A percentile compares a stretch with the other conserved stretches of the same genome.
These are phyloP conservation scores for Dendrolimus punctatus DNA, from an alignment of 1,140 invertebrate species.

Conservation along the genomic window DNA sequence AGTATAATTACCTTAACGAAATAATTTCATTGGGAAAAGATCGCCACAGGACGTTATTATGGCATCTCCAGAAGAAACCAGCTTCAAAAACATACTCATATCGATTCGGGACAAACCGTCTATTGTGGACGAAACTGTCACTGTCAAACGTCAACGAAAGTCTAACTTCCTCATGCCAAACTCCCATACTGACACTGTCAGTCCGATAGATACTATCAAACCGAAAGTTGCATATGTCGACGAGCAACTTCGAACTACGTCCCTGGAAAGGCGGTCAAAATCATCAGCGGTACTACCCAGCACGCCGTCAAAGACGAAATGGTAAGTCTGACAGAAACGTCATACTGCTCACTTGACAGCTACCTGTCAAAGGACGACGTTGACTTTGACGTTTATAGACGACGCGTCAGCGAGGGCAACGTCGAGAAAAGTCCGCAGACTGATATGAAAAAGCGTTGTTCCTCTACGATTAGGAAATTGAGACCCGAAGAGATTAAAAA, in stretches of 20 bases:
- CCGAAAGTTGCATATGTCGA: conserved; percentile 55
- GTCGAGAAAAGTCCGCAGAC: conserved; percentile 24
- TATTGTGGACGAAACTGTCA: conserved; percentile 49
- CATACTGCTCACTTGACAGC: conserved; percentile 45
- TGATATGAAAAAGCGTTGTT: conserved; percentile 46
- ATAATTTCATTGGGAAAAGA: conserved; percentile 45
- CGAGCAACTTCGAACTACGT: conserved; percentile 42
- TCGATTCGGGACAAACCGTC: conserved; percentile 52
- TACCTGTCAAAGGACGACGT: conserved; percentile 43
- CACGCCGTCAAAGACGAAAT: conserved; percentile 52
- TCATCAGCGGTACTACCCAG: conserved; percentile 43
- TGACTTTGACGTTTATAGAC: conserved; percentile 37
- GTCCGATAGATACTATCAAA: conserved; percentile 36
- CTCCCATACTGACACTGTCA: conserved; percentile 42
- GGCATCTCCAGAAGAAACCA: conserved; percentile 52
- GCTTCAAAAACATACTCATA: conserved; percentile 60
- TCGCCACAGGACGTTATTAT: conserved; percentile 53
- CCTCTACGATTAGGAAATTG: conserved; percentile 51
- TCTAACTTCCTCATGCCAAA: conserved; percentile 44
- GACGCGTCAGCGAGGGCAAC: conserved; percentile 53
- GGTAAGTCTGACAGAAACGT: conserved; percentile 58
- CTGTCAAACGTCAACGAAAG: conserved; percentile 42
- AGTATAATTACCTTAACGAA: conserved; percentile 53
- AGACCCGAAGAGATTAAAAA: conserved; percentile 52
- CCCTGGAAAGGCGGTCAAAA: conserved; percentile 59